Evolutionary conservation across 2,113 vertebrate species (phyloP).

Genomic region (Daubentonia madagascariensis): DNA sequence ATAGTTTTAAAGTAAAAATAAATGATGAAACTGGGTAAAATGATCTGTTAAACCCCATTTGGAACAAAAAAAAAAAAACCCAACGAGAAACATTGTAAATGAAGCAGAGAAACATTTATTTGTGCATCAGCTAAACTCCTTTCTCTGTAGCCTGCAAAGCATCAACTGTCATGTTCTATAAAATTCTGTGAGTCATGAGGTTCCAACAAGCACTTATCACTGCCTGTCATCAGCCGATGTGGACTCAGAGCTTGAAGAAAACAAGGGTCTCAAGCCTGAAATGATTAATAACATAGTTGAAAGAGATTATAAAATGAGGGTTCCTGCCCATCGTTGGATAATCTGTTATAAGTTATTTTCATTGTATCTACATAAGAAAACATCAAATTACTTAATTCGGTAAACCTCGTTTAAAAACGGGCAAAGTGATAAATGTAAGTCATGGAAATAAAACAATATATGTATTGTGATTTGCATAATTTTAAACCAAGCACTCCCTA

Average conservation of each 20-base stretch:
- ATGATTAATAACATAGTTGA: not conserved
- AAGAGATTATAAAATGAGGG: not conserved
- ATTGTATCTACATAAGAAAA: not conserved
- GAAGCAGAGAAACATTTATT: conserved; percentile 5
- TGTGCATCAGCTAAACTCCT: not conserved
- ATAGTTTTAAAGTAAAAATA: conserved; percentile 35
- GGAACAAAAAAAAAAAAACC: not conserved
- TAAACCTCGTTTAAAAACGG: not conserved
- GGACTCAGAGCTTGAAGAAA: not conserved
- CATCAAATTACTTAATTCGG: not conserved
- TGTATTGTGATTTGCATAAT: not conserved
- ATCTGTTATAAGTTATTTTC: not conserved
- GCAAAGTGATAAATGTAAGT: not conserved
- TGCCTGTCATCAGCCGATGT: not conserved
- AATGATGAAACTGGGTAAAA: not conserved
- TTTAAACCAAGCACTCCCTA: not conserved
- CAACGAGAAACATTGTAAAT: not conserved
- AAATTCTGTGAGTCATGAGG: not conserved
- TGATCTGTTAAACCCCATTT: not conserved
- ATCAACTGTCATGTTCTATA: not conserved
- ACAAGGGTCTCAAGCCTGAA: not conserved
- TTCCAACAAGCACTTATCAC: not conserved
- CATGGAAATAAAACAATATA: not conserved
- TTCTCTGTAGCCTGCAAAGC: not conserved
- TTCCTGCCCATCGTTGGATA: not conserved